Percentiles rank a stretch among this genome's conserved stretches.
Conservation (phyloP, 2,797 vertebrate genomes). For the Pseudochirops cupreus region DNA sequence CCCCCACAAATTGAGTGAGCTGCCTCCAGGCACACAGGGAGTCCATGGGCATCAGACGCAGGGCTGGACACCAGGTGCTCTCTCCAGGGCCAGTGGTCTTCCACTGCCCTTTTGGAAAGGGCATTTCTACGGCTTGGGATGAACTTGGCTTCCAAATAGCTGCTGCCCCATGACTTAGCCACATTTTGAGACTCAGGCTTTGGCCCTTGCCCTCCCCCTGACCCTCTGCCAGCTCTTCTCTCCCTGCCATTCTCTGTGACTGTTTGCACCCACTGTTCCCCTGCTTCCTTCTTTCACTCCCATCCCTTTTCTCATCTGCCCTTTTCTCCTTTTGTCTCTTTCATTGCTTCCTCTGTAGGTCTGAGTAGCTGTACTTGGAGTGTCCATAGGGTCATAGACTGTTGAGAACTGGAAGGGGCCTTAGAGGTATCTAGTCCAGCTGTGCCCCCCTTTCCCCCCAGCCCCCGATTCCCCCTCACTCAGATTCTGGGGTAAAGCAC, state of each 20-base stretch:
- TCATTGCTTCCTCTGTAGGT: not conserved
- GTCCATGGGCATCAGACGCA: too few relatives aligned
- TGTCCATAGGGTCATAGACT: not conserved
- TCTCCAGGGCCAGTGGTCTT: not conserved
- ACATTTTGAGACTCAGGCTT: not conserved
- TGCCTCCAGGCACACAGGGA: not conserved
- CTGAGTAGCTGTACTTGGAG: not conserved
- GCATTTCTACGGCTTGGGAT: not conserved
- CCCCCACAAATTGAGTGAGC: not conserved
- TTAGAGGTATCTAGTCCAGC: too few relatives aligned
- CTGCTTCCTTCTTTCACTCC: not conserved
- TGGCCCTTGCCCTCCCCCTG: too few relatives aligned
- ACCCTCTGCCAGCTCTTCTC: not conserved
- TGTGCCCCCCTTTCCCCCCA: not conserved
- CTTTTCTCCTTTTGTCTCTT: conserved; percentile 28
- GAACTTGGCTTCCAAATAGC: not conserved
- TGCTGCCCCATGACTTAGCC: not conserved
- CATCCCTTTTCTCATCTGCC: not conserved
- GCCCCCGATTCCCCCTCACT: not conserved
- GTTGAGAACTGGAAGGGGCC: not conserved
- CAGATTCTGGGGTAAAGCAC: not conserved
- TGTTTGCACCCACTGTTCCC: not conserved
- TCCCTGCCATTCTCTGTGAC: not conserved
- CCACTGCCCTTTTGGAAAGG: not conserved
- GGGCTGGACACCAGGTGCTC: not conserved